phyloP scores from a whole-genome alignment of 2,888 invertebrate species.

The Papilio protenor region DNA sequence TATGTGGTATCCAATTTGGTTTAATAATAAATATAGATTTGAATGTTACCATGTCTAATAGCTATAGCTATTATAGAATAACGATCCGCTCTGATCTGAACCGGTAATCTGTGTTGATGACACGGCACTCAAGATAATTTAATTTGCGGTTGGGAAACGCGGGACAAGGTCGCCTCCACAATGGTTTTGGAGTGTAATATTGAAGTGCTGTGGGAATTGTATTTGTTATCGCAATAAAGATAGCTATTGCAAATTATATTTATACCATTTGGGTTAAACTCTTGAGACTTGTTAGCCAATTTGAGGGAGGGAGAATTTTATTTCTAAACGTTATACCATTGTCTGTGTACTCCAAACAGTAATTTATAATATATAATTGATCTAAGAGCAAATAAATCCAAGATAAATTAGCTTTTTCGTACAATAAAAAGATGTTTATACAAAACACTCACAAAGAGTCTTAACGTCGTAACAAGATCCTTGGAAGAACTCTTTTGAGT shows the following conservation, averaged over 20 bases:
- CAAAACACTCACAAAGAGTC: constrained; percentile 4
- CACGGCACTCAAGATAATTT: constrained; percentile 34
- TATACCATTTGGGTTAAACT: too few relatives aligned
- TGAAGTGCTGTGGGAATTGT: constrained; percentile 1
- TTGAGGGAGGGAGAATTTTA: too few relatives aligned
- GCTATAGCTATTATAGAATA: not conserved
- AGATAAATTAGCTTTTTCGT: not conserved
- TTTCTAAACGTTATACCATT: too few relatives aligned
- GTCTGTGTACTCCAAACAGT: too few relatives aligned
- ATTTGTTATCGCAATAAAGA: not conserved
- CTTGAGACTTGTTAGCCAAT: too few relatives aligned
- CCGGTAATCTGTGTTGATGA: constrained; percentile 33
- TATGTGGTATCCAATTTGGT: not conserved
- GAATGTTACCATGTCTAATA: not conserved
- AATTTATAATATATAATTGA: not conserved
- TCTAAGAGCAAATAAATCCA: not conserved
- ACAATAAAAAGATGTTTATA: constrained; percentile 5
- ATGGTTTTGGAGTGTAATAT: constrained; percentile 22
- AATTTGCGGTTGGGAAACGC: constrained; percentile 15
- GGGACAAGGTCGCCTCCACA: not conserved
- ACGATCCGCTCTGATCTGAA: constrained; percentile 18
- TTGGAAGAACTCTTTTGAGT: constrained; percentile 27
- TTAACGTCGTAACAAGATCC: not conserved
- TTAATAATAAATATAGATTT: not conserved
- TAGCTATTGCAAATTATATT: not conserved